A percentile compares a stretch with the other conserved stretches of the same genome.
phyloP scores from a whole-genome alignment of 1,140 invertebrate species.

The Solen grandis region DNA sequence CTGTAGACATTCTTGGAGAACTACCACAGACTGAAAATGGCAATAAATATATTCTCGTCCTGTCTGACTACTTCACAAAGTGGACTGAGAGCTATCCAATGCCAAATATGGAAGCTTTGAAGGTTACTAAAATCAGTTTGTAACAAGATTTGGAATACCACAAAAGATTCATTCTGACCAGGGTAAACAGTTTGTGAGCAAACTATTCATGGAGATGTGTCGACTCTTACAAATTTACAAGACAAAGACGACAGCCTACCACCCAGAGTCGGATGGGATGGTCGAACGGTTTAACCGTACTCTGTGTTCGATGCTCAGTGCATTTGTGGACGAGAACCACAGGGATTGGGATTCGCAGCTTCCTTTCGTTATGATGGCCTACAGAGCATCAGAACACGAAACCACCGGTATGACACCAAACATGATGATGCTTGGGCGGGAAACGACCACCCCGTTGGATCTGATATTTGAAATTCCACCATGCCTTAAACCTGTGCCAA shows the following conservation, averaged over 20 bases:
- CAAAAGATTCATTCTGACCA: constrained; percentile 53
- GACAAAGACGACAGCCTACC: constrained; percentile 57
- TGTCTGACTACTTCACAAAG: constrained; percentile 73
- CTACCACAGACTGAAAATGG: not conserved
- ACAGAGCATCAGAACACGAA: constrained; percentile 49
- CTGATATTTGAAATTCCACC: constrained; percentile 31
- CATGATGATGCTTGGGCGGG: constrained; percentile 27
- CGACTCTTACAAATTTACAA: constrained; percentile 54
- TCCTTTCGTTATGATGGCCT: constrained; percentile 53
- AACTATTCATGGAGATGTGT: constrained; percentile 60
- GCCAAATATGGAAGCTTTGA: constrained; percentile 57
- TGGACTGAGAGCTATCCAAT: constrained; percentile 66
- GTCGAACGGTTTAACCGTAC: constrained; percentile 55
- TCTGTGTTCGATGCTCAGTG: no score
- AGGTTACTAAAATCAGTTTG: constrained; percentile 65
- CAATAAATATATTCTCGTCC: constrained; percentile 49
- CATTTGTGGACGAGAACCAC: constrained; percentile 49
- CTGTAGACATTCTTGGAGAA: constrained; percentile 21
- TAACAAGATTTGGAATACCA: constrained; percentile 54
- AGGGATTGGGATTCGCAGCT: constrained; percentile 61
- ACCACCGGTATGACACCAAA: constrained; percentile 55
- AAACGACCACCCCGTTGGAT: constrained; percentile 4
- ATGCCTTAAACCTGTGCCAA: no score
- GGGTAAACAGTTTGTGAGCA: constrained; percentile 68
- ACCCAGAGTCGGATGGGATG: constrained; percentile 62